Conservation (phyloP, 2,113 vertebrate genomes). For the Sylvia atricapilla region DNA sequence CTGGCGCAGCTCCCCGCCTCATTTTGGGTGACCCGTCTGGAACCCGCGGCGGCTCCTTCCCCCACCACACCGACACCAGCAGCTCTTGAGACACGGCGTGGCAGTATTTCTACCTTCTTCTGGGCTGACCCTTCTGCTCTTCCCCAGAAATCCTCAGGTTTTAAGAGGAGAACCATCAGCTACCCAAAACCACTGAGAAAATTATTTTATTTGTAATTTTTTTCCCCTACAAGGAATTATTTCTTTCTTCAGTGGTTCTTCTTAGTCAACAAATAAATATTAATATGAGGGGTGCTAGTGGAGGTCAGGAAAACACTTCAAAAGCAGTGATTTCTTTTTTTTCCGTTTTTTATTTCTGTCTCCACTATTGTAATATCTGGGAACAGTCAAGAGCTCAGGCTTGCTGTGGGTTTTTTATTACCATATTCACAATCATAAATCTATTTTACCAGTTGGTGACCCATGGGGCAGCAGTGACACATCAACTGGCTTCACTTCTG, state of each 20-base stretch:
- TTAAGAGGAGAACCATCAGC: not conserved
- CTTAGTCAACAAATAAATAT: not conserved
- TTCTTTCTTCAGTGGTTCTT: not conserved
- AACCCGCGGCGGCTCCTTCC: not conserved
- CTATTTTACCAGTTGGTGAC: not conserved
- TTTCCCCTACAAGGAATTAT: not conserved
- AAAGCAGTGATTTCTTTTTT: not conserved
- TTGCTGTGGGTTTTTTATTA: not conserved
- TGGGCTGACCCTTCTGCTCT: not conserved
- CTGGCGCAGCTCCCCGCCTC: not conserved
- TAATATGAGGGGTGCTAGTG: not conserved
- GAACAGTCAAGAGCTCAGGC: not conserved
- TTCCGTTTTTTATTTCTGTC: not conserved
- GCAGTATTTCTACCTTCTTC: not conserved
- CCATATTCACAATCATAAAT: not conserved
- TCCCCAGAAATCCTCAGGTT: not conserved
- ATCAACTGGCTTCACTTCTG: not conserved
- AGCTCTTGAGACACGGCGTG: fast-evolving
- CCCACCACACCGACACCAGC: not conserved
- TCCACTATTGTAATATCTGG: not conserved
- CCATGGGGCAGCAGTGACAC: not conserved
- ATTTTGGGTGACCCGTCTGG: not conserved
- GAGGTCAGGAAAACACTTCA: not conserved
- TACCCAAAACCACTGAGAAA: not conserved
- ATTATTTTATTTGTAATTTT: not conserved